Percentiles rank a stretch among this genome's conserved stretches.
Conservation (phyloP, 1,140 invertebrate genomes). For the Cydia splendana region DNA sequence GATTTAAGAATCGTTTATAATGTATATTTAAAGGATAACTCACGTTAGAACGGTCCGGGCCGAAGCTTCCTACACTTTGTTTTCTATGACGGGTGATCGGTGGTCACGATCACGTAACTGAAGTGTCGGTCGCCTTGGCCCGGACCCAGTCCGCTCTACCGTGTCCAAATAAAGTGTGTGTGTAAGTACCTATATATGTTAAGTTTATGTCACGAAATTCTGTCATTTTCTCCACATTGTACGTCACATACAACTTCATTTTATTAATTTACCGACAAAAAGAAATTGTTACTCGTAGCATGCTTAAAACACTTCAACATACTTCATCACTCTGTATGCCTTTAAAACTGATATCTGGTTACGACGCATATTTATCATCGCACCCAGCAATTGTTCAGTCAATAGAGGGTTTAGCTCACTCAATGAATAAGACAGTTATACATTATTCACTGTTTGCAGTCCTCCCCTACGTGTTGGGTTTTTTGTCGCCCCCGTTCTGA, state of each 20-base stretch:
- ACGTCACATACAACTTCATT: too few species aligned
- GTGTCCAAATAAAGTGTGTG: too few species aligned
- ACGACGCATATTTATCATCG: constrained; percentile 59
- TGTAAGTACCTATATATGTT: too few species aligned
- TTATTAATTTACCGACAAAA: background rate
- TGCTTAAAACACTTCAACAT: constrained; percentile 1
- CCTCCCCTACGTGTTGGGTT: constrained; percentile 62
- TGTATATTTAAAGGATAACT: background rate
- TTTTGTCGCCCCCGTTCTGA: constrained; percentile 69
- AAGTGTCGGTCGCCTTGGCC: too few species aligned
- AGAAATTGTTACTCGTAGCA: background rate
- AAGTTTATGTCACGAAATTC: too few species aligned
- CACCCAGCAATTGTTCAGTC: constrained; percentile 61
- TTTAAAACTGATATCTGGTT: background rate
- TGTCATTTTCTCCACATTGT: too few species aligned
- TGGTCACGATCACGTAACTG: too few species aligned
- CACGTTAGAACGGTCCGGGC: too few species aligned
- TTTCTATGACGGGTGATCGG: too few species aligned
- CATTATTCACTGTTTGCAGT: constrained; percentile 69
- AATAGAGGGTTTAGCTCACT: constrained; percentile 73
- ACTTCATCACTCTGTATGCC: background rate
- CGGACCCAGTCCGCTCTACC: too few species aligned
- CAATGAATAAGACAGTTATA: constrained; percentile 64
- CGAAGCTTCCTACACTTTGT: too few species aligned
- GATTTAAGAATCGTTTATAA: background rate